These are phyloP conservation scores for Zaprionus lachaisei DNA, from an alignment of 1,140 invertebrate genomes.

Conservation along the genomic window DNA sequence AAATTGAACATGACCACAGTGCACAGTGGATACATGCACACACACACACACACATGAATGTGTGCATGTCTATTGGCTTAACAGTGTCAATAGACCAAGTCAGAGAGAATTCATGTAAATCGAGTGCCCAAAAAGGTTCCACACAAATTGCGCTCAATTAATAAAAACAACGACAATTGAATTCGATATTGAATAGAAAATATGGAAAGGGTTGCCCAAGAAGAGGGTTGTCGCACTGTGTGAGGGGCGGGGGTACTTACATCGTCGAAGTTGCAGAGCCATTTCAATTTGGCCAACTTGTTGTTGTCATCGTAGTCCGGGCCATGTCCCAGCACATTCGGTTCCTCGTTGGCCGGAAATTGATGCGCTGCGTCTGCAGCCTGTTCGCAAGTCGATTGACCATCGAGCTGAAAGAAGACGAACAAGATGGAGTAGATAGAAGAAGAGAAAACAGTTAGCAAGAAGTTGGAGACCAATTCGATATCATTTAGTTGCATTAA, in stretches of 20 bases:
- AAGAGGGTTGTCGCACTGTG: too few species aligned
- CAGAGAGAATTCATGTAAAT: conserved; percentile 1
- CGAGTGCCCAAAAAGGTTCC: not conserved
- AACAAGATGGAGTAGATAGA: not conserved
- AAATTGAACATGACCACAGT: conserved; percentile 11
- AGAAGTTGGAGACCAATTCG: conserved; percentile 9
- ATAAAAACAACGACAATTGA: conserved; percentile 20
- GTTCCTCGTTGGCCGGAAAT: conserved; percentile 82
- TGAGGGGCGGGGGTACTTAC: conserved; percentile 57
- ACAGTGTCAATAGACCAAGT: conserved; percentile 22
- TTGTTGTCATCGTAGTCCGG: conserved; percentile 55
- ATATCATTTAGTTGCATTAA: conserved; percentile 3
- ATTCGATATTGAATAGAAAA: not conserved
- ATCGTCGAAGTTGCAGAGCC: conserved; percentile 80
- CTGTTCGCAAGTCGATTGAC: conserved; percentile 61
- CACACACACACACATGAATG: too few species aligned
- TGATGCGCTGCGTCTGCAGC: conserved; percentile 65
- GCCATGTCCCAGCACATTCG: conserved; percentile 79
- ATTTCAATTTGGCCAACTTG: conserved; percentile 69
- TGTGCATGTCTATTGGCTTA: not conserved
- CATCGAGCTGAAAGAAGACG: conserved; percentile 57
- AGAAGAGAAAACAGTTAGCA: conserved; percentile 10
- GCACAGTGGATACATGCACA: not conserved
- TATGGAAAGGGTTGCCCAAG: not conserved
- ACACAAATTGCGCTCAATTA: conserved; percentile 13